Conservation (phyloP, 2,113 vertebrate genomes). For the Girardinichthys multiradiatus region DNA sequence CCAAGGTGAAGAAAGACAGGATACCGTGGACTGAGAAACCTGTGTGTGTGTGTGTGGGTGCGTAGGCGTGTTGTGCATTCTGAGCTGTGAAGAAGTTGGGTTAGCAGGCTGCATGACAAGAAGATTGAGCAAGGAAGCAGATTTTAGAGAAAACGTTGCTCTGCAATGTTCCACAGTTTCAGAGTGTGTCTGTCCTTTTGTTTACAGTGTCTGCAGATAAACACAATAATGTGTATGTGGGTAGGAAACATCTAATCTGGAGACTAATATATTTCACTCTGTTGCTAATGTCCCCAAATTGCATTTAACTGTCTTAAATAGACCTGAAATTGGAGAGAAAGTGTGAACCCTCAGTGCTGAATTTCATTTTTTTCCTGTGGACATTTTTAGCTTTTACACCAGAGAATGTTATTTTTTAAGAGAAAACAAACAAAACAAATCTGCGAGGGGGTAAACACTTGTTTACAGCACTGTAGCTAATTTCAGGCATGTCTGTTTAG, state of each 20-base stretch:
- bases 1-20: constrained; percentile 72
- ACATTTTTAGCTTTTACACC: not conserved
- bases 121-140: constrained; percentile 57
- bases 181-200: constrained; percentile 2
- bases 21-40: constrained; percentile 37
- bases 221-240: constrained; percentile 5
- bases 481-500: too few relatives aligned
- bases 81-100: constrained; percentile 10
- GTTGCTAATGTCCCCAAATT: constrained; percentile 41
- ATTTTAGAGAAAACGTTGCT: constrained; percentile 45
- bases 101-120: constrained; percentile 51
- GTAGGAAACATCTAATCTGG: constrained; percentile 1
- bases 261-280: constrained; percentile 24
- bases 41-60: not conserved
- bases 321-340: constrained; percentile 27
- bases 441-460: too few relatives aligned
- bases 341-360: constrained; percentile 6
- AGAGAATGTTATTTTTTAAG: not conserved
- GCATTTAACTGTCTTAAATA: constrained; percentile 43
- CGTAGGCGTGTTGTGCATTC: not conserved
- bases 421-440: too few relatives aligned
- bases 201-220: constrained; percentile 14
- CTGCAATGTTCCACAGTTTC: constrained; percentile 30
- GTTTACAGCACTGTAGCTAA: too few relatives aligned
- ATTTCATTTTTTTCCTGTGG: constrained; percentile 25